These are phyloP conservation scores for Pimephales promelas DNA, from an alignment of 2,113 vertebrate species.

Conservation along the genomic window DNA sequence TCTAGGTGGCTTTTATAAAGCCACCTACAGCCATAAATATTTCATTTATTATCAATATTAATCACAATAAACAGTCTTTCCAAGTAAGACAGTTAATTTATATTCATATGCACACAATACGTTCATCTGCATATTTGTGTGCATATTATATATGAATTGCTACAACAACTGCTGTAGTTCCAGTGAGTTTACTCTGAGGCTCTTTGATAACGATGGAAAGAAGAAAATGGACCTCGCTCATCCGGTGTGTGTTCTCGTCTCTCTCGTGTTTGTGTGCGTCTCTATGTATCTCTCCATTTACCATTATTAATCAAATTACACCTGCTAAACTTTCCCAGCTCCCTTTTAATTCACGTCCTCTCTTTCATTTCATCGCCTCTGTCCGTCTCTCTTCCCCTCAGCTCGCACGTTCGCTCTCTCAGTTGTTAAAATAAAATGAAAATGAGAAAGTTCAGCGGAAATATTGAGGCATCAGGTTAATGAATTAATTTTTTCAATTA, in stretches of 20 bases:
- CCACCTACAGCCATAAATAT: not conserved
- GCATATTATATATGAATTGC: too few relatives aligned
- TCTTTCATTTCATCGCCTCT: constrained; percentile 44
- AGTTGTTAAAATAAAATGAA: constrained; percentile 49
- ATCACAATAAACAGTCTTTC: not conserved
- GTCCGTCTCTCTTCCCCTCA: constrained; percentile 27
- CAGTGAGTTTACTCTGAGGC: not conserved
- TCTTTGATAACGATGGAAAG: not conserved
- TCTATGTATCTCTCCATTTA: constrained; percentile 66
- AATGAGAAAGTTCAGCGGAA: constrained; percentile 63
- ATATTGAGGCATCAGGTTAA: constrained; percentile 76
- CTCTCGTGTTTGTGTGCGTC: constrained; percentile 45
- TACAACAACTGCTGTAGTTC: too few relatives aligned
- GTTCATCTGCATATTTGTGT: too few relatives aligned
- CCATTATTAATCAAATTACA: constrained; percentile 77
- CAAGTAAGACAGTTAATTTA: not conserved
- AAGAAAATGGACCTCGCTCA: not conserved
- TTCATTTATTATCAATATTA: not conserved
- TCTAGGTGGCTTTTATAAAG: not conserved
- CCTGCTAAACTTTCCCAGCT: constrained; percentile 71
- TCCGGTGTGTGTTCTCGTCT: not conserved
- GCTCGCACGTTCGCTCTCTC: not conserved
- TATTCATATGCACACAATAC: too few relatives aligned
- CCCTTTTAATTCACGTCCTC: constrained; percentile 38
- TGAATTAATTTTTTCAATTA: constrained; percentile 81